phyloP scores from a whole-genome alignment of 1,140 invertebrate genomes.

The Phymastichus coffea region DNA sequence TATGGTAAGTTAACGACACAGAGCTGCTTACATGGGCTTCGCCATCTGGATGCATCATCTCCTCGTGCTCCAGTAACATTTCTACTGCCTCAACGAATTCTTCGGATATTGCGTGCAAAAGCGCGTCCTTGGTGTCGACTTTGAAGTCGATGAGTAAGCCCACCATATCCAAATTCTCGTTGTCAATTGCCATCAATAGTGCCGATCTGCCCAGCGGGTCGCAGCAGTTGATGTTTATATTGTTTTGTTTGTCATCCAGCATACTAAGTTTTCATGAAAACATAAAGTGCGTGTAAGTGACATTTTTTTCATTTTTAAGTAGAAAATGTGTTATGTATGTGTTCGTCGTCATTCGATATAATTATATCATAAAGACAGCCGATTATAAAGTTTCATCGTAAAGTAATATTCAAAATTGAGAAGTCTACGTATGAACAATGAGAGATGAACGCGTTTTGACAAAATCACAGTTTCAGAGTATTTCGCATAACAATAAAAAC shows the following conservation, averaged over 20 bases:
- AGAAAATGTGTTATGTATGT: too few relatives aligned
- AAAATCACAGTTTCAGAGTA: too few relatives aligned
- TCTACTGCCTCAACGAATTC: slow-evolving; percentile 98
- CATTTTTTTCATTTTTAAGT: too few relatives aligned
- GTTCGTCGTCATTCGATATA: too few relatives aligned
- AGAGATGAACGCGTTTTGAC: too few relatives aligned
- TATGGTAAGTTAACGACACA: slow-evolving; percentile 32
- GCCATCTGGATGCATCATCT: slow-evolving; percentile 73
- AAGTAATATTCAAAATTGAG: too few relatives aligned
- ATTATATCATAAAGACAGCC: too few relatives aligned
- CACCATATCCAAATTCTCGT: slow-evolving; percentile 99
- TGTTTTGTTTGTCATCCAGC: slow-evolving; percentile 77
- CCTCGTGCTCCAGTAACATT: slow-evolving; percentile 90
- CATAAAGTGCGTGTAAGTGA: too few relatives aligned
- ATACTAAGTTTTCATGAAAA: slow-evolving; percentile 57
- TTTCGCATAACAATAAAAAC: too few relatives aligned
- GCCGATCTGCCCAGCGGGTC: slow-evolving; percentile 92
- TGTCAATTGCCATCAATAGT: slow-evolving; percentile 95
- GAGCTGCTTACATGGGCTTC: slow-evolving; percentile 73
- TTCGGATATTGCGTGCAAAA: slow-evolving; percentile 95
- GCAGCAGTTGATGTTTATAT: slow-evolving; percentile 95
- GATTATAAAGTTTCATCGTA: too few relatives aligned
- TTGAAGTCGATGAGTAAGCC: slow-evolving; percentile 87
- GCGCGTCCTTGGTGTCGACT: slow-evolving; percentile 88
- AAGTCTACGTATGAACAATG: too few relatives aligned